Evolutionary conservation across 1,140 invertebrate species (phyloP).

Genomic region (Halotydeus destructor): DNA sequence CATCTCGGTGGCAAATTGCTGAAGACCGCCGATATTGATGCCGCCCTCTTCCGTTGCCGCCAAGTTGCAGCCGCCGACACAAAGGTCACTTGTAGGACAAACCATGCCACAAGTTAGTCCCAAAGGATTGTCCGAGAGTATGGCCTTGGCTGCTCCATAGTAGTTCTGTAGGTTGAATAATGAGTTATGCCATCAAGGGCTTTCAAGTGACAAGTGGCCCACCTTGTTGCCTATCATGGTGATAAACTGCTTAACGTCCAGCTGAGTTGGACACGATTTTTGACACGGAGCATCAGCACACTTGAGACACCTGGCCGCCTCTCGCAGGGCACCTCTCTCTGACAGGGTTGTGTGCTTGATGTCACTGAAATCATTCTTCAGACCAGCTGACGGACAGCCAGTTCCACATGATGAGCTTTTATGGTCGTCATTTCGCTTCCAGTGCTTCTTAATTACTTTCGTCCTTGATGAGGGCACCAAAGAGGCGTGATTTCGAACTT

Average conservation of each 20-base stretch:
- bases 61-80: slow-evolving; percentile 91
- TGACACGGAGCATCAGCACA: slow-evolving; percentile 96
- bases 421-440: slow-evolving; percentile 78
- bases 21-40: slow-evolving; percentile 93
- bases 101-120: slow-evolving; percentile 97
- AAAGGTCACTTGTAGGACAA: slow-evolving; percentile 91
- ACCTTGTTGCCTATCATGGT: slow-evolving; percentile 87
- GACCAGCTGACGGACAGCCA: slow-evolving; percentile 30
- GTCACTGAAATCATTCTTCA: slow-evolving; percentile 81
- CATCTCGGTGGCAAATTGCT: slow-evolving; percentile 90
- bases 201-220: slow-evolving; percentile 11
- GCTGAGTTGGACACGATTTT: slow-evolving; percentile 89
- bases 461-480: slow-evolving; percentile 57
- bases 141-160: slow-evolving; percentile 89
- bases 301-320: slow-evolving; percentile 78
- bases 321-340: slow-evolving; percentile 71
- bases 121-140: slow-evolving; percentile 89
- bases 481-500: slow-evolving; percentile 43
- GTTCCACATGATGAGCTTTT: slow-evolving; percentile 47
- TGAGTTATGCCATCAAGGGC: background rate
- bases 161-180: slow-evolving; percentile 49
- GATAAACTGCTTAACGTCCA: slow-evolving; percentile 93
- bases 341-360: slow-evolving; percentile 92
- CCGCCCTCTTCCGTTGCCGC: slow-evolving; percentile 84
- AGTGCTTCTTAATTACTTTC: slow-evolving; percentile 68